Percentiles rank a stretch among this genome's conserved stretches.
Conservation (phyloP, 2,797 vertebrate species). For the Miopithecus talapoin region DNA sequence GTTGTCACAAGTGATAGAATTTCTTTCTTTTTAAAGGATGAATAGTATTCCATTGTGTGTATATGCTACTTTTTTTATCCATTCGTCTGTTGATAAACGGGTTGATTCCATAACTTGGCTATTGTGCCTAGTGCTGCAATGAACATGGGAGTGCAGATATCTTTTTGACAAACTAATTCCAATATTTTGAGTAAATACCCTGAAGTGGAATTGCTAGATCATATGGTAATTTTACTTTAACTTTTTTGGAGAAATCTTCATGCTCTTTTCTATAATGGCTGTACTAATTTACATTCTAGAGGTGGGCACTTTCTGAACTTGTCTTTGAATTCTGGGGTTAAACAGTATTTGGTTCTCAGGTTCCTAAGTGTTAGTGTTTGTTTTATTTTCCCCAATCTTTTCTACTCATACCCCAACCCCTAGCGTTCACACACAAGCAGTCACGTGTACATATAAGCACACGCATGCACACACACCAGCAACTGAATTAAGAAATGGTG, state of each 20-base stretch:
- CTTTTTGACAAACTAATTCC: background rate
- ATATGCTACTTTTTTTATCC: background rate
- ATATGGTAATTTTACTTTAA: background rate
- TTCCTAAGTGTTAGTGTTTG: background rate
- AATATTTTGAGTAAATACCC: background rate
- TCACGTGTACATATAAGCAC: background rate
- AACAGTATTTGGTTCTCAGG: background rate
- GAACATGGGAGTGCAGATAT: background rate
- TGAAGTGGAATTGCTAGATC: background rate
- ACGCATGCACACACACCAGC: background rate
- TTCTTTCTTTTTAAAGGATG: background rate
- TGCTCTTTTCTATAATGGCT: background rate
- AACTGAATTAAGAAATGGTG: slow-evolving; percentile 1
- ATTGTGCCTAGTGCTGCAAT: background rate
- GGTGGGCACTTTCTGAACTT: background rate
- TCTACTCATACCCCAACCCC: background rate
- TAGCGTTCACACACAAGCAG: background rate
- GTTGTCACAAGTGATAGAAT: background rate
- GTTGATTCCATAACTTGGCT: background rate
- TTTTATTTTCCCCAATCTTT: background rate
- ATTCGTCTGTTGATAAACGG: background rate
- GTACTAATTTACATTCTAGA: background rate
- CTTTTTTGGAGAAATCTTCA: background rate
- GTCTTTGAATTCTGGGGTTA: slow-evolving; percentile 28
- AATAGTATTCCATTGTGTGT: background rate